Conservation (phyloP, 2,113 vertebrate genomes). For the Chamaea fasciata region DNA sequence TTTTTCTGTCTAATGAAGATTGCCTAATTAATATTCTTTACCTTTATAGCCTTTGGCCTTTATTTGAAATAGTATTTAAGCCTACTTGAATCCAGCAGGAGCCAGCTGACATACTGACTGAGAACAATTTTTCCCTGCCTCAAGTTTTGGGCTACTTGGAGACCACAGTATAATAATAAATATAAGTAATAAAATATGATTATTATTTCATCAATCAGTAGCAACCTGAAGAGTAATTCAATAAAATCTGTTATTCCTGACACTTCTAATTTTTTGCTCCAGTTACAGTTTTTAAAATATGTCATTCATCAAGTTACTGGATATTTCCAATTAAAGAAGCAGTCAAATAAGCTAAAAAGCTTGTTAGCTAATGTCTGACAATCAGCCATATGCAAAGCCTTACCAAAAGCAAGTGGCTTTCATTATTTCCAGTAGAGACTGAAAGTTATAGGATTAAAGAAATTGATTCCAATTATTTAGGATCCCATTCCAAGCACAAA, state of each 20-base stretch:
- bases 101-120: not conserved
- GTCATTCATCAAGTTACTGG: not conserved
- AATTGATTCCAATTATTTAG: conserved; percentile 60
- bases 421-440: conserved; percentile 52
- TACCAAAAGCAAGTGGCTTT: conserved; percentile 54
- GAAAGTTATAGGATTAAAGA: conserved; percentile 51
- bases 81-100: not conserved
- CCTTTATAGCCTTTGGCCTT: not conserved
- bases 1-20: not conserved
- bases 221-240: not conserved
- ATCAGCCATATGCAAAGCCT: not conserved
- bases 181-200: not conserved
- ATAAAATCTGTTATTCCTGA: not conserved
- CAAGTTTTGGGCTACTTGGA: not conserved
- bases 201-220: not conserved
- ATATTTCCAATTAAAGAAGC: not conserved
- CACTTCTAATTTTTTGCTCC: not conserved
- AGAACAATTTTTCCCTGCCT: not conserved
- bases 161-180: not conserved
- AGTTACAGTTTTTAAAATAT: not conserved
- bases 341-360: not conserved
- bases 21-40: not conserved
- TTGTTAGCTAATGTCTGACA: not conserved
- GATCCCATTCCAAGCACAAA: not conserved
- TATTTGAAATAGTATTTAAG: not conserved